phyloP scores from a whole-genome alignment of 2,797 vertebrate genomes.

The Typhlichthys eigenmanni region DNA sequence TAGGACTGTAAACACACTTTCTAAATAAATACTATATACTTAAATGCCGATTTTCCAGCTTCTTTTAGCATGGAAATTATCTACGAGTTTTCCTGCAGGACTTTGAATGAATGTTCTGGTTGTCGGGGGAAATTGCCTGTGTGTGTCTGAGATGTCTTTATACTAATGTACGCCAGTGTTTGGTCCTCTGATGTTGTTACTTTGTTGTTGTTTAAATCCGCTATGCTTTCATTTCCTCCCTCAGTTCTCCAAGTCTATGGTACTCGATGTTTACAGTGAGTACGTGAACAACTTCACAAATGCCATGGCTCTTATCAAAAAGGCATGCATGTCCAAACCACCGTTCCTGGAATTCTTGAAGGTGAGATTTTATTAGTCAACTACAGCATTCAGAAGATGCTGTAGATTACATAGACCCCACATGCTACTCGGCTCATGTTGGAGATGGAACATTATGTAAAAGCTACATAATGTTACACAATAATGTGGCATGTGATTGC shows the following conservation, averaged over 20 bases:
- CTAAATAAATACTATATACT: constrained; percentile 51
- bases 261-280: constrained; percentile 93
- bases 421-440: no score
- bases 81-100: no score
- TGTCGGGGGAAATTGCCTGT: no score
- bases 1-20: constrained; percentile 58
- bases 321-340: constrained; percentile 92
- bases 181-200: constrained; percentile 14
- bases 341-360: constrained; percentile 95
- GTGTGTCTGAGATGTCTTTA: constrained; percentile 3
- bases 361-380: constrained; percentile 68
- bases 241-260: constrained; percentile 97
- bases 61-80: constrained; percentile 47
- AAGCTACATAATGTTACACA: no score
- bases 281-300: constrained; percentile 97
- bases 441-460: no score
- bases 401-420: no score
- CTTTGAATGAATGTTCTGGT: no score
- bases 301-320: constrained; percentile 95
- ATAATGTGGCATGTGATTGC: no score
- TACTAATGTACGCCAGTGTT: constrained; percentile 20
- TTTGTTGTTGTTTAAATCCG: constrained; percentile 16
- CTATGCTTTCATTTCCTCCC: constrained; percentile 24
- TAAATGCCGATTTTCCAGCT: constrained; percentile 56
- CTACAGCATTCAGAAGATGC: no score